These are phyloP conservation scores for Gopherus evgoodei DNA, from an alignment of 2,113 vertebrate species.

Conservation along the genomic window DNA sequence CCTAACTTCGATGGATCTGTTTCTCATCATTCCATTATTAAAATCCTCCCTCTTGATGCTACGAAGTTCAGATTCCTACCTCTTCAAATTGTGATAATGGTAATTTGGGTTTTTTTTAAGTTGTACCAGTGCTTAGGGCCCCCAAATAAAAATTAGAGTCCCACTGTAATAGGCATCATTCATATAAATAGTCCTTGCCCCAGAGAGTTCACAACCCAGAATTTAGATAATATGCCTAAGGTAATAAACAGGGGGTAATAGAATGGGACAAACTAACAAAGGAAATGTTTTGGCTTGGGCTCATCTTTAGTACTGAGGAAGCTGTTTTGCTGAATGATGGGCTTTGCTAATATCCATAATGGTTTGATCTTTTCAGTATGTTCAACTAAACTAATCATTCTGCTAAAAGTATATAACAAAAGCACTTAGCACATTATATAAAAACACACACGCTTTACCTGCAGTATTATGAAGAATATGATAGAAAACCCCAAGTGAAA, in stretches of 20 bases:
- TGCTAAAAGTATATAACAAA: neutral
- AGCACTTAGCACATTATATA: neutral
- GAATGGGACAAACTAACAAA: neutral
- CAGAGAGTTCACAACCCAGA: no score
- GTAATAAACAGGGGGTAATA: neutral
- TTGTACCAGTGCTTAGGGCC: neutral
- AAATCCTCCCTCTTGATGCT: neutral
- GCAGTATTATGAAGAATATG: neutral
- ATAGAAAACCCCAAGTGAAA: neutral
- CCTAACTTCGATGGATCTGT: neutral
- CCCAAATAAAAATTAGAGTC: accelerated
- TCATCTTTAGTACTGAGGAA: neutral
- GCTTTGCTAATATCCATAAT: neutral
- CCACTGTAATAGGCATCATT: neutral
- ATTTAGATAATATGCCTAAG: neutral
- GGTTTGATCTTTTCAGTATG: neutral
- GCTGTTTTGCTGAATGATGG: neutral
- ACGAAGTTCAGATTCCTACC: neutral
- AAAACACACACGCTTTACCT: neutral
- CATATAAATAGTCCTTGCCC: neutral
- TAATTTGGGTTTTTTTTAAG: neutral
- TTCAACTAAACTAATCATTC: neutral
- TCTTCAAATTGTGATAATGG: neutral
- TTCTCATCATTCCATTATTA: neutral
- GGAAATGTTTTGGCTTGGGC: no score